Base-by-base conservation (phyloP, 2,797 vertebrate genomes). In the Glossophaga mutica region DNA sequence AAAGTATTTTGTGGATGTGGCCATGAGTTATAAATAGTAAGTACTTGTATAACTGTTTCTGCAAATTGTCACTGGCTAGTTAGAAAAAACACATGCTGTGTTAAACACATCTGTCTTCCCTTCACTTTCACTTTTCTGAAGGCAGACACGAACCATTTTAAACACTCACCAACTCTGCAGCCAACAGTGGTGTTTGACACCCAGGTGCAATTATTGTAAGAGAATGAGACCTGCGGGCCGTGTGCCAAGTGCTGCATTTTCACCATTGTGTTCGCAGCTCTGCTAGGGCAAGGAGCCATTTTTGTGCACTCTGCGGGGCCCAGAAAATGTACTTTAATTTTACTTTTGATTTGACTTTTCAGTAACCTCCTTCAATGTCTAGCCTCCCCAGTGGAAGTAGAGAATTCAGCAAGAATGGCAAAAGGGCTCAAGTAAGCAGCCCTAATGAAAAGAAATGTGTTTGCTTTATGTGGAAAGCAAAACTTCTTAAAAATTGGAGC, bases 11-110 rank as follows among this genome's bases (percentile, higher is more conserved):
- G 99, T 99, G 98, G 99, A 99, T 94, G 98, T 99, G 97, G 99
- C 99, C 97, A 99, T 99, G 99, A 99, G 98, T 96, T 99, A 99
- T 98, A 99, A 99, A 98, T 99, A 99, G 99, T 99, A 98, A 99
- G 99, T 99, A 98, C 96, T 87, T 83, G 70, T 84, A 48, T 97
- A 96, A 95, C 92, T 98, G 83, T 98, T 98, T 79, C 83, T 24
- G 3, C 81, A 55, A 71, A 82, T 94, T 78, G 92, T 84, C 96
- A 68, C 91, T 97, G 96, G 89, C 44, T 77, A 94, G 90, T 96
- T 97, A 91, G 96, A 78, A 96, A 93, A 94, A 97, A 95, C 90
- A 95, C 85, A 90, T 34, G 92, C 91, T 95, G 79, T 94, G 71
- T 92, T 87, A 91, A 94, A 95, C 39, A 73, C 62, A 78, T 67